phyloP scores from a whole-genome alignment of 2,797 vertebrate genomes.

The Garrulus glandarius region DNA sequence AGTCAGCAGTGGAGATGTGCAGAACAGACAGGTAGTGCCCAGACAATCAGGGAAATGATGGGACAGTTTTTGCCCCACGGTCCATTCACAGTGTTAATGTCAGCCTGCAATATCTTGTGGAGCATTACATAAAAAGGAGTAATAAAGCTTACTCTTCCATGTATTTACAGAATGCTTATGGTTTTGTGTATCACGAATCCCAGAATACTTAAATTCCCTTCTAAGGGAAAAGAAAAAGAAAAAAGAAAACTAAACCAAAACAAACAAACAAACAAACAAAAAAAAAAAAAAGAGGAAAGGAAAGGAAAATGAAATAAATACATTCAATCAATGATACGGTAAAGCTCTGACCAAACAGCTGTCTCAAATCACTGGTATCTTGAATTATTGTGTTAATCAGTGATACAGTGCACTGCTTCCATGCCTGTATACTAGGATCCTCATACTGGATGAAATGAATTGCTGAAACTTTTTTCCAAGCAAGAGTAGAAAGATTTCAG shows the following conservation, averaged over 20 bases:
- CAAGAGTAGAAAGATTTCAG: neutral
- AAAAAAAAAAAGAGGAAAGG: no score
- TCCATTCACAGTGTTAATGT: neutral
- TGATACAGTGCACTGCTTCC: neutral
- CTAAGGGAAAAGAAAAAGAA: no score
- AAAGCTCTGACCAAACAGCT: neutral
- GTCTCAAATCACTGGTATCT: neutral
- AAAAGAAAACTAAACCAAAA: neutral
- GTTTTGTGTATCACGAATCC: neutral
- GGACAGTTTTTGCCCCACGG: neutral
- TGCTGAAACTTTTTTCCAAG: neutral
- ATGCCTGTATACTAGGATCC: neutral
- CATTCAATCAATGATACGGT: neutral
- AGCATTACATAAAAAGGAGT: neutral
- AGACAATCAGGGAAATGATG: neutral
- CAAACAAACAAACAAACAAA: neutral
- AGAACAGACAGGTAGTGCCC: neutral
- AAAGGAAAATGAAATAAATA: neutral
- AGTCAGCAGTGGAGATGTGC: neutral
- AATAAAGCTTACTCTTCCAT: neutral
- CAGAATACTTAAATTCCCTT: neutral
- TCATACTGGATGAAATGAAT: neutral
- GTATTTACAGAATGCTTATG: neutral
- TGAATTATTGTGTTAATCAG: neutral
- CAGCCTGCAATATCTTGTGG: neutral